Evolutionary conservation across 2,888 invertebrate genomes (phyloP).

Genomic region (Congeria kusceri): DNA sequence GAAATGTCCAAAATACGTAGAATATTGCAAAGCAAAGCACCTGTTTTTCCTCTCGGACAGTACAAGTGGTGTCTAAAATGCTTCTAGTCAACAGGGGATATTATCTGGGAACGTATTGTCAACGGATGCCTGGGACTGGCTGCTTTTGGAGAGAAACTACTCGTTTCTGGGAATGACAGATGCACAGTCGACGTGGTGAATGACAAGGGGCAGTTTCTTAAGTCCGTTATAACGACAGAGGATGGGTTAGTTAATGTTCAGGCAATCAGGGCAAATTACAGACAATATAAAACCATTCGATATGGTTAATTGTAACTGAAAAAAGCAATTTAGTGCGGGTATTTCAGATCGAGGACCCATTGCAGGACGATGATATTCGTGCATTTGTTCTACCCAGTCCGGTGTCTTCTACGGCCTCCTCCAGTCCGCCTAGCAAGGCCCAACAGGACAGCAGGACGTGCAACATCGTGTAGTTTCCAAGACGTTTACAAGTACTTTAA

Average conservation of each 20-base stretch:
- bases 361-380: constrained; percentile 32
- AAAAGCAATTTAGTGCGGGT: constrained; percentile 38
- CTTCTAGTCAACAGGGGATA: constrained; percentile 20
- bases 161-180: constrained; percentile 41
- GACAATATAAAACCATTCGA: background rate
- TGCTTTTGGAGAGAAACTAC: constrained; percentile 28
- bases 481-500: no score
- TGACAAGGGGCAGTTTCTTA: constrained; percentile 43
- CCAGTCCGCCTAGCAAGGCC: background rate
- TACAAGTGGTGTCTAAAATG: constrained; percentile 32
- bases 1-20: constrained; percentile 32
- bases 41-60: constrained; percentile 39
- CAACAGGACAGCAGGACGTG: no score
- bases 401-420: background rate
- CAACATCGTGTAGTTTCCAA: no score
- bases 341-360: constrained; percentile 41
- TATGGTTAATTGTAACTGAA: constrained; percentile 27
- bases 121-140: constrained; percentile 33
- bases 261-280: constrained; percentile 23
- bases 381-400: constrained; percentile 6
- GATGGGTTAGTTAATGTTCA: constrained; percentile 37
- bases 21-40: constrained; percentile 1
- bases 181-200: constrained; percentile 48
- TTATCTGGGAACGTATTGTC: constrained; percentile 53
- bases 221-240: constrained; percentile 38